These are phyloP conservation scores for Scarus forsteni DNA, from an alignment of 2,797 vertebrate genomes.

Conservation along the genomic window DNA sequence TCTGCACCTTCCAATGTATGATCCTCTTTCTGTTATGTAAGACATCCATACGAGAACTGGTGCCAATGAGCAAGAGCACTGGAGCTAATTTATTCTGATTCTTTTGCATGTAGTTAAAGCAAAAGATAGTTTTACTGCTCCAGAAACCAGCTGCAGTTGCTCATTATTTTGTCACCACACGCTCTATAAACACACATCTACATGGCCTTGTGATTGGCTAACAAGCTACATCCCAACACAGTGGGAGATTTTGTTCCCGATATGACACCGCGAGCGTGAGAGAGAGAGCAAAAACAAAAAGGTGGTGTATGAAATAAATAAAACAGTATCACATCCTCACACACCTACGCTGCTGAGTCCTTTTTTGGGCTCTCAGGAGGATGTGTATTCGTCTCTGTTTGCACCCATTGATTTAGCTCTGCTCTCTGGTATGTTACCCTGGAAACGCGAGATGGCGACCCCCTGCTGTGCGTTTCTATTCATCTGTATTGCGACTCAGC, in stretches of 20 bases:
- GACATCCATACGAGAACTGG: background rate
- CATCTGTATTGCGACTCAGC: conserved; percentile 23
- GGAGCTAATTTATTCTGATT: background rate
- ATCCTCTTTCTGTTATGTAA: background rate
- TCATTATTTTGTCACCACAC: conserved; percentile 15
- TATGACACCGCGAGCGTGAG: conserved; percentile 9
- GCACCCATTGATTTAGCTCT: conserved; percentile 54
- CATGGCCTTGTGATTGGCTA: conserved; percentile 9
- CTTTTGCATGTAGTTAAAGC: background rate
- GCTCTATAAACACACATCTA: background rate
- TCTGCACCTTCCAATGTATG: background rate
- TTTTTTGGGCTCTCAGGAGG: conserved; percentile 39
- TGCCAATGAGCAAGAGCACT: background rate
- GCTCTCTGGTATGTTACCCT: conserved; percentile 56
- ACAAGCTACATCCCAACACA: conserved; percentile 18
- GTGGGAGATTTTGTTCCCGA: conserved; percentile 9
- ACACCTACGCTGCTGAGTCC: conserved; percentile 6
- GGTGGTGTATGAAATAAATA: conserved; percentile 15
- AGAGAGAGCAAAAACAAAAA: conserved; percentile 20
- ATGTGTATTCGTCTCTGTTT: conserved; percentile 41
- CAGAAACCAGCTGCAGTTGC: conserved; percentile 23
- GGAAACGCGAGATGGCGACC: conserved; percentile 53
- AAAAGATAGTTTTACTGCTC: background rate
- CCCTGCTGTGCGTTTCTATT: conserved; percentile 43
- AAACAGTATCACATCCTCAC: conserved; percentile 5